phyloP scores from a whole-genome alignment of 1,140 invertebrate species.

The Lordiphosa mommai region DNA sequence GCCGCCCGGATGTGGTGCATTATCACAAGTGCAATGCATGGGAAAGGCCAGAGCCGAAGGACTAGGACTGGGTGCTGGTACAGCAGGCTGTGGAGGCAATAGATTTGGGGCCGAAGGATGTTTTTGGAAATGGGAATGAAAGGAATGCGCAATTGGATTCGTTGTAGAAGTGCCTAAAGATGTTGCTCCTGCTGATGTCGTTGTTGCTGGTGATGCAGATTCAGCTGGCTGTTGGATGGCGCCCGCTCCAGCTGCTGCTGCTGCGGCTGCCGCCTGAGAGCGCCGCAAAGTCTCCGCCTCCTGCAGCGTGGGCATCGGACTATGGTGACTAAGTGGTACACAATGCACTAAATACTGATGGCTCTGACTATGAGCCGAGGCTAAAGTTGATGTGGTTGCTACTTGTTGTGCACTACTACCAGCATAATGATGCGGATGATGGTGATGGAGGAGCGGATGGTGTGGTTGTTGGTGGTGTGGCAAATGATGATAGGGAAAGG shows the following conservation, averaged over 20 bases:
- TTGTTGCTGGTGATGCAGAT: slow-evolving; percentile 8
- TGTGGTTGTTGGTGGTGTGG: slow-evolving; percentile 20
- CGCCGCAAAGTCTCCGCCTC: slow-evolving; percentile 63
- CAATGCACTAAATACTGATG: slow-evolving; percentile 79
- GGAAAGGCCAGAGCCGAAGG: slow-evolving; percentile 76
- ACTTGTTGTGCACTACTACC: slow-evolving; percentile 75
- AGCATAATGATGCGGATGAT: slow-evolving; percentile 16
- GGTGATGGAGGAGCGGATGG: slow-evolving; percentile 19
- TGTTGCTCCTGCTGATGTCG: slow-evolving; percentile 4
- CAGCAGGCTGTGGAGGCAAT: slow-evolving; percentile 59
- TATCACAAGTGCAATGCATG: slow-evolving; percentile 77
- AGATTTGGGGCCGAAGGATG: slow-evolving; percentile 75
- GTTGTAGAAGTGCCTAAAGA: background rate
- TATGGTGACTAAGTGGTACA: slow-evolving; percentile 74
- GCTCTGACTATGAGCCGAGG: slow-evolving; percentile 76
- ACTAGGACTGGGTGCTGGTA: slow-evolving; percentile 70
- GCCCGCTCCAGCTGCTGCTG: slow-evolving; percentile 19
- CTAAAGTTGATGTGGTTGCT: slow-evolving; percentile 62
- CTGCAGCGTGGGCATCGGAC: slow-evolving; percentile 75
- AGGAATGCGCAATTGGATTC: slow-evolving; percentile 30
- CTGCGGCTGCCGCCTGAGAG: slow-evolving; percentile 41
- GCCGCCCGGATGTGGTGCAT: slow-evolving; percentile 38
- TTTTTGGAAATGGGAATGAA: slow-evolving; percentile 77
- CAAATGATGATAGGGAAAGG: slow-evolving; percentile 58
- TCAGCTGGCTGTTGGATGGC: slow-evolving; percentile 1